These are phyloP conservation scores for Rafetus swinhoei DNA, from an alignment of 2,113 vertebrate species.

Conservation along the genomic window DNA sequence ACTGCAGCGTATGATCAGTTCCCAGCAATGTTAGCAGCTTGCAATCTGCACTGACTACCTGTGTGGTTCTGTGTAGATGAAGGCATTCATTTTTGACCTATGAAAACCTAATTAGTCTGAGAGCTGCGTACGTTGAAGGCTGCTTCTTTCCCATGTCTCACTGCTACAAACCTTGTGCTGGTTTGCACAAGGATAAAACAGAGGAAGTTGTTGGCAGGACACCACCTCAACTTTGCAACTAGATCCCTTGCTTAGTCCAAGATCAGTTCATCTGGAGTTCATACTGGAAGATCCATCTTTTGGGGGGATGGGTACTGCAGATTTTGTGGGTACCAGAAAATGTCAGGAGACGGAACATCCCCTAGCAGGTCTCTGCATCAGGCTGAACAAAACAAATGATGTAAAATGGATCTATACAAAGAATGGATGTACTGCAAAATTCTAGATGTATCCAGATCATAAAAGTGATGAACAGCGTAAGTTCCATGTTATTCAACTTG, in stretches of 20 bases:
- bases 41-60: not conserved
- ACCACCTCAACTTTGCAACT: not conserved
- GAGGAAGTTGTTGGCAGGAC: not conserved
- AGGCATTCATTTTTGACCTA: not conserved
- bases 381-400: not conserved
- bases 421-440: not conserved
- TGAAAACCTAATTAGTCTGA: not conserved
- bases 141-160: not conserved
- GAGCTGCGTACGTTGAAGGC: not conserved
- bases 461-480: not conserved
- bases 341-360: not conserved
- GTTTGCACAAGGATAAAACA: not conserved
- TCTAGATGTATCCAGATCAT: not conserved
- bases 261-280: not conserved
- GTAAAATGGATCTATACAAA: not conserved
- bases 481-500: not conserved
- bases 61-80: not conserved
- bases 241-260: not conserved
- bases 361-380: not conserved
- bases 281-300: not conserved
- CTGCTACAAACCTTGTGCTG: not conserved
- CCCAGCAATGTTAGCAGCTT: not conserved
- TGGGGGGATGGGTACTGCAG: not conserved
- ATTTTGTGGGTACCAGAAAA: not conserved
- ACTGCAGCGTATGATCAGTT: not conserved